Evolutionary conservation across 2,888 invertebrate genomes (phyloP).

Genomic region (Leptopterna dolabrata): DNA sequence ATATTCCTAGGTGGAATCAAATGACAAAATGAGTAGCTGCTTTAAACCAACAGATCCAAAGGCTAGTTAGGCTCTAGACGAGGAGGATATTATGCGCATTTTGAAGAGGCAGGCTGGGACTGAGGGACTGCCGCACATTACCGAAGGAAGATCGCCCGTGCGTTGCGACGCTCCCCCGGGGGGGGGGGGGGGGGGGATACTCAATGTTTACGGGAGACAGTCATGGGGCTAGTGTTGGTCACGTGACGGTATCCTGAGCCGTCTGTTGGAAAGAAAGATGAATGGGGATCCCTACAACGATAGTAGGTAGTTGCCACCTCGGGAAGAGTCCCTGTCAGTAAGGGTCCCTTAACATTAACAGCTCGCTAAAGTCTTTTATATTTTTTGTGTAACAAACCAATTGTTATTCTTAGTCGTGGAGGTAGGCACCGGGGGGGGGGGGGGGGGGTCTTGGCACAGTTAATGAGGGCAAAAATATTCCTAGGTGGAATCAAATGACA

Average conservation of each 20-base stretch:
- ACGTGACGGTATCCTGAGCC: background rate
- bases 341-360: background rate
- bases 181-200: background rate
- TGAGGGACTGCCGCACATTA: background rate
- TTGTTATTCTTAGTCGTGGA: too few species aligned
- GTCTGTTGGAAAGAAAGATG: background rate
- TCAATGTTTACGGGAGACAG: too few species aligned
- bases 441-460: too few species aligned
- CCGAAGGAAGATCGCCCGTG: background rate
- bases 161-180: too few species aligned
- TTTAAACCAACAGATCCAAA: too few species aligned
- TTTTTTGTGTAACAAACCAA: too few species aligned
- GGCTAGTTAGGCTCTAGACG: too few species aligned
- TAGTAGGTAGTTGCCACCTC: background rate
- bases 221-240: background rate
- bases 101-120: background rate
- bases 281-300: background rate
- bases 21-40: too few species aligned
- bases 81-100: conserved; percentile 8
- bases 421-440: too few species aligned
- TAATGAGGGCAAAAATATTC: too few species aligned
- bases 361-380: background rate
- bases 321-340: background rate
- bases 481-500: too few species aligned
- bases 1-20: too few species aligned